A percentile compares a stretch with the other conserved stretches of the same genome.
Evolutionary conservation across 2,888 invertebrate species (phyloP).

Genomic region (Charanyca ferruginea): DNA sequence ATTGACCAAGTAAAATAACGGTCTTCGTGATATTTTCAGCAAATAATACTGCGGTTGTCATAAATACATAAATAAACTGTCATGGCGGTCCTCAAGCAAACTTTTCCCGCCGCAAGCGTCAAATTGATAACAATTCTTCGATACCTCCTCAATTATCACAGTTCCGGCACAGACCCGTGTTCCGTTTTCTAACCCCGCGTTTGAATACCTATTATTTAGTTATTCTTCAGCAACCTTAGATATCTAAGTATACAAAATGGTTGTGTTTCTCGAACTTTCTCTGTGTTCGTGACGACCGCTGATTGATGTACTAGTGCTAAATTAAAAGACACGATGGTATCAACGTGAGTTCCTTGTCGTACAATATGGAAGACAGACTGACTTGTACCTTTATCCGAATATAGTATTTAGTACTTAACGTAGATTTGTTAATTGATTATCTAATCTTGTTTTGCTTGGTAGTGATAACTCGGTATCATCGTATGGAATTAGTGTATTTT

Average conservation of each 20-base stretch:
- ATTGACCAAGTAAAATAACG: slow-evolving; percentile 15
- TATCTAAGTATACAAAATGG: slow-evolving; percentile 73
- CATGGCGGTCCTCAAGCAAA: slow-evolving; percentile 3
- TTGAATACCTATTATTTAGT: slow-evolving; percentile 67
- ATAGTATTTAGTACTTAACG: slow-evolving; percentile 20
- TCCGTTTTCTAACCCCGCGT: slow-evolving; percentile 70
- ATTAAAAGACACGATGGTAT: slow-evolving; percentile 54
- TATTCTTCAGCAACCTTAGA: slow-evolving; percentile 61
- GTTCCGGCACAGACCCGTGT: slow-evolving; percentile 50
- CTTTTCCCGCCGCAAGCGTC: slow-evolving; percentile 51
- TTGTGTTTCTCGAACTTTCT: slow-evolving; percentile 74
- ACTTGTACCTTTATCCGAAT: slow-evolving; percentile 8
- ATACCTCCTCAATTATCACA: slow-evolving; percentile 41
- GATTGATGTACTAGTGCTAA: slow-evolving; percentile 60
- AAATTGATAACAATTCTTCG: slow-evolving; percentile 51
- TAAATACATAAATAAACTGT: slow-evolving; percentile 20
- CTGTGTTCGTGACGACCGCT: slow-evolving; percentile 61
- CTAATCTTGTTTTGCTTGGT: slow-evolving; percentile 8
- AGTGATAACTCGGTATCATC: background rate
- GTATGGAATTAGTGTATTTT: background rate
- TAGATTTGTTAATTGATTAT: slow-evolving; percentile 26
- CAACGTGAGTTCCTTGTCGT: slow-evolving; percentile 39
- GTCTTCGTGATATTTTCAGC: background rate
- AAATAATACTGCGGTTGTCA: slow-evolving; percentile 12
- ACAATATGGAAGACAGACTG: background rate